phyloP scores from a whole-genome alignment of 2,113 vertebrate genomes.

The Sebastes fasciatus region DNA sequence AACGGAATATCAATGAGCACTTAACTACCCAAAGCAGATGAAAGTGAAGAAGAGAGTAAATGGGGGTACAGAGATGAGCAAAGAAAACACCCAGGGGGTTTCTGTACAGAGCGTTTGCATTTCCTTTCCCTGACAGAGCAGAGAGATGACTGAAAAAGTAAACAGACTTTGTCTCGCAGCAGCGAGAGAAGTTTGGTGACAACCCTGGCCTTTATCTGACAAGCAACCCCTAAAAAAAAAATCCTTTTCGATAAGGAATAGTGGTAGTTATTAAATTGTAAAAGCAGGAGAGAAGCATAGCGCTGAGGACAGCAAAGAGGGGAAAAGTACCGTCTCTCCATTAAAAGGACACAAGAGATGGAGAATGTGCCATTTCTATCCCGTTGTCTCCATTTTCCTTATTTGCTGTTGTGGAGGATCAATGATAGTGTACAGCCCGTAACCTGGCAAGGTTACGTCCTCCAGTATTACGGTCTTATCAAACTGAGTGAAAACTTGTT shows the following conservation, averaged over 20 bases:
- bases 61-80: constrained; percentile 55
- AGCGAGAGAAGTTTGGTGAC: constrained; percentile 74
- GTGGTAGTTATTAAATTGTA: constrained; percentile 79
- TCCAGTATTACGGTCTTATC: constrained; percentile 74
- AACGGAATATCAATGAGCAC: constrained; percentile 77
- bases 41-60: constrained; percentile 61
- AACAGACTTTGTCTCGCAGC: constrained; percentile 74
- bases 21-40: constrained; percentile 63
- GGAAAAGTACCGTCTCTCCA: constrained; percentile 51
- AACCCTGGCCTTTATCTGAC: constrained; percentile 79
- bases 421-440: constrained; percentile 63
- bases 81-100: constrained; percentile 53
- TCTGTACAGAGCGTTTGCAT: constrained; percentile 53
- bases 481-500: constrained; percentile 72
- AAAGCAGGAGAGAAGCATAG: constrained; percentile 64
- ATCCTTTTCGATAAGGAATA: constrained; percentile 68
- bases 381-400: constrained; percentile 65
- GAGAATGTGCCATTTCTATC: constrained; percentile 62
- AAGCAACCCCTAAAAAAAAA: constrained; percentile 52
- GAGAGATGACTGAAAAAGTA: constrained; percentile 69
- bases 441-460: constrained; percentile 77
- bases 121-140: constrained; percentile 53
- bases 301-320: constrained; percentile 55
- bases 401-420: constrained; percentile 70
- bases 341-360: constrained; percentile 73